A percentile compares a stretch with the other conserved stretches of the same genome.
Evolutionary conservation across 2,797 vertebrate genomes (phyloP).

Genomic region (Pipistrellus nathusii): DNA sequence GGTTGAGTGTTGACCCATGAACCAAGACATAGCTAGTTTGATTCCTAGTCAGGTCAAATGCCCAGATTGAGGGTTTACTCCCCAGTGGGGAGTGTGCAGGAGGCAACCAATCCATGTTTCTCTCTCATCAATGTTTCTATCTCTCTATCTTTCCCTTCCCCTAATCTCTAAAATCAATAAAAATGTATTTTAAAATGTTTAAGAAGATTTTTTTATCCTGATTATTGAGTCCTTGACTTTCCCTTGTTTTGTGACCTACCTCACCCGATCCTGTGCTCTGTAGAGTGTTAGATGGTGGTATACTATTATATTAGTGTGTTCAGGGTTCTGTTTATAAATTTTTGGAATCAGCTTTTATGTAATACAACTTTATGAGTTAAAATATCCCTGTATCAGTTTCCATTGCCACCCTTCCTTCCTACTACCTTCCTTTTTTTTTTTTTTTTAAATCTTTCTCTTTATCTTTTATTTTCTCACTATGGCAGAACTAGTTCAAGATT

Average conservation of each 20-base stretch:
- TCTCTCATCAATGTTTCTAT: no score
- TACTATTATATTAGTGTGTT: background rate
- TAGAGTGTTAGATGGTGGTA: background rate
- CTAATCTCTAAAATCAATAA: no score
- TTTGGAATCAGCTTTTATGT: constrained; percentile 37
- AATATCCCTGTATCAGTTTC: background rate
- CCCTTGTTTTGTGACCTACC: background rate
- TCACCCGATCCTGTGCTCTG: background rate
- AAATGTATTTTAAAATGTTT: background rate
- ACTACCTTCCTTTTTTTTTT: background rate
- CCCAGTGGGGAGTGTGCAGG: no score
- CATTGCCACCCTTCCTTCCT: background rate
- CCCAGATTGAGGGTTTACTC: no score
- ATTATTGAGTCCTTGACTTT: background rate
- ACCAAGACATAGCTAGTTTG: no score
- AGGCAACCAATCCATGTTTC: no score
- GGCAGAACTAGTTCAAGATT: background rate
- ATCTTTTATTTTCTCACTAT: background rate
- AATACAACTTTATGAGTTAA: constrained; percentile 26
- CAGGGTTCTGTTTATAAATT: constrained; percentile 13
- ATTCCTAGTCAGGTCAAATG: no score
- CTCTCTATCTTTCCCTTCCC: no score
- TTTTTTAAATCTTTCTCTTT: background rate
- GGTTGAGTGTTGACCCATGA: no score
- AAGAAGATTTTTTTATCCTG: constrained; percentile 34